Percentiles rank a stretch among this genome's conserved stretches.
Conservation (phyloP, 2,888 invertebrate genomes). For the Mactromeris polynyma region DNA sequence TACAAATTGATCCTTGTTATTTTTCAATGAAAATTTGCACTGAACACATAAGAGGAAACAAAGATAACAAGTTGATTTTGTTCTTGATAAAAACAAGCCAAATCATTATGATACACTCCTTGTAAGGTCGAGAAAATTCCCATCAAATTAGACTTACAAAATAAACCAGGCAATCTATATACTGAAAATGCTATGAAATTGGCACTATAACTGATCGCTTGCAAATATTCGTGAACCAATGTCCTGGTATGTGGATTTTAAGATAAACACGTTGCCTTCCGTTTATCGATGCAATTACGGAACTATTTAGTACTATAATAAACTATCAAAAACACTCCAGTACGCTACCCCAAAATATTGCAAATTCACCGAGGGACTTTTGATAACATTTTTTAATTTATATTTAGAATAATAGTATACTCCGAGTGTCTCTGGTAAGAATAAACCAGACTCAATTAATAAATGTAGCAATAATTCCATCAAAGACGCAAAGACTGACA, state of each 20-base stretch:
- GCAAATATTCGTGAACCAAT: not conserved
- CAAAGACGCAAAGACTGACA: too few relatives aligned
- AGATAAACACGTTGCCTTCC: not conserved
- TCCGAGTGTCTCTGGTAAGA: too few relatives aligned
- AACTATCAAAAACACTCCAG: not conserved
- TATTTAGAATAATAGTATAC: too few relatives aligned
- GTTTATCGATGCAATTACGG: not conserved
- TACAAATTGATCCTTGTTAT: not conserved
- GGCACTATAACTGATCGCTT: not conserved
- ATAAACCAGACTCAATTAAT: too few relatives aligned
- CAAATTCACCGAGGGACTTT: too few relatives aligned
- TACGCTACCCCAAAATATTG: too few relatives aligned
- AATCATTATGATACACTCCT: constrained; percentile 1
- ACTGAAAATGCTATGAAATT: not conserved
- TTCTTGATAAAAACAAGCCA: not conserved
- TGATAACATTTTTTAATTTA: too few relatives aligned
- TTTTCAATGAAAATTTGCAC: not conserved
- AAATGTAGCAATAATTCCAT: too few relatives aligned
- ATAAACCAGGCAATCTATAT: not conserved
- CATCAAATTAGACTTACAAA: constrained; percentile 11
- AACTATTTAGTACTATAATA: not conserved
- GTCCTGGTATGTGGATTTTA: not conserved
- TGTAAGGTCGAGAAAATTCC: not conserved
- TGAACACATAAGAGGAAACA: not conserved
- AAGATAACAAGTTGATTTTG: constrained; percentile 2